Conservation (phyloP, 1,140 invertebrate species). For the Drosophila mojavensis region DNA sequence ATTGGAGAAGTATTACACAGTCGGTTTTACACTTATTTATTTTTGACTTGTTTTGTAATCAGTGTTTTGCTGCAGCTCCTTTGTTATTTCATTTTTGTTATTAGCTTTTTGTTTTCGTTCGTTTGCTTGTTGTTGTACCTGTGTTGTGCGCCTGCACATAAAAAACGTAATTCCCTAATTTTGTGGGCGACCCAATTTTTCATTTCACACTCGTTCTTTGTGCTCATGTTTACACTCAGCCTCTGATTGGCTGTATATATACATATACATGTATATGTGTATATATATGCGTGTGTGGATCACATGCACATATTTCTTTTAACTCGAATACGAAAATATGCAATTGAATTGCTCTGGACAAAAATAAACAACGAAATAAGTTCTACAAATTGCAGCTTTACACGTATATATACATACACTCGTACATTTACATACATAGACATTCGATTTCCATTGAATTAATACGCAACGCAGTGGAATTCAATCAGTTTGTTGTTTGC, state of each 20-base stretch:
- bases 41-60: slow-evolving; percentile 8
- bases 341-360: slow-evolving; percentile 12
- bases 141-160: slow-evolving; percentile 20
- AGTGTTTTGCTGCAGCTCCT: slow-evolving; percentile 13
- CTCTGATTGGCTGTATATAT: slow-evolving; percentile 14
- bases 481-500: neutral
- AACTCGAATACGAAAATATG: slow-evolving; percentile 42
- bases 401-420: neutral
- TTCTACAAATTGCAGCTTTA: slow-evolving; percentile 32
- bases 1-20: too few species aligned
- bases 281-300: neutral
- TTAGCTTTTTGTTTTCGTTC: slow-evolving; percentile 35
- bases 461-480: slow-evolving; percentile 15
- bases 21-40: slow-evolving; percentile 1
- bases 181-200: slow-evolving; percentile 31
- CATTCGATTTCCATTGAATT: slow-evolving; percentile 28
- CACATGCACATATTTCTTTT: slow-evolving; percentile 60
- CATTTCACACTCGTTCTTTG: slow-evolving; percentile 9
- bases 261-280: neutral
- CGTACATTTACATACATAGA: slow-evolving; percentile 6
- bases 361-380: slow-evolving; percentile 34
- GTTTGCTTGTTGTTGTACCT: slow-evolving; percentile 14
- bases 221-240: slow-evolving; percentile 23
- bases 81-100: slow-evolving; percentile 4
- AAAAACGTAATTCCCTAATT: slow-evolving; percentile 48